Evolutionary conservation across 2,797 vertebrate species (phyloP), one percentile per base, ranked within the genome.

Genomic region (Danio albolineatus): DNA sequence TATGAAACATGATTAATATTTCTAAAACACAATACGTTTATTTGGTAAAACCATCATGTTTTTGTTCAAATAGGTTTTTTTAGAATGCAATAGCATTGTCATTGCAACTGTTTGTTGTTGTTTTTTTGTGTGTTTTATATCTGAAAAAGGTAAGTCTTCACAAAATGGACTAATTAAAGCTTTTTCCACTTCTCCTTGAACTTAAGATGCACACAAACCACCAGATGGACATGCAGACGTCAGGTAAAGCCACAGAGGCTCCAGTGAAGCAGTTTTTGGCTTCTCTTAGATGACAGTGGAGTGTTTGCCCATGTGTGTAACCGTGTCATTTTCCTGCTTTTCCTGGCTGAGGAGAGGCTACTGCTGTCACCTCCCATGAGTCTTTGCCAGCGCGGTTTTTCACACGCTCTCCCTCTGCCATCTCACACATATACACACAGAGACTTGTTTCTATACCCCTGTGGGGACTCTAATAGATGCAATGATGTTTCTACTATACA

Each of bases 311-410:
- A 66, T 74, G 71, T 83, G 71, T 79, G 56, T 83, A 53, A 73
- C 64, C 64, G 64, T 83, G 64, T 75, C 10, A 76, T 74, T 72
- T 48, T 82, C 70, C 69, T 78, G 54, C 14, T 76, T 61, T 80
- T 76, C 65, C 56, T 81, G 74, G 70, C 74, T 39, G 19, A 85
- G 89, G 78, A 86, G 85, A 89, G 88, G 73, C 84, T 89, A 80
- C 89, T 86, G 88, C 90, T 91, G 89, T 89, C 87, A 59, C 87
- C 88, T 65, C 78, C 88, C 83, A 82, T 88, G 87, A 76, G 89
- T 88, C 88, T 91, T 90, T 93, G 91, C 91, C 88, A 89, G 41
- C 16, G 2, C 49, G 19, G 38, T 56, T 51, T 49, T 76, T 66
- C 71, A 73, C 79, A 73, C 56, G 41, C 62, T 64, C 49, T 21